Evolutionary conservation across 1,140 invertebrate genomes (phyloP), one percentile per base, ranked within the genome.

Genomic region (Trachymyrmex septentrionalis): DNA sequence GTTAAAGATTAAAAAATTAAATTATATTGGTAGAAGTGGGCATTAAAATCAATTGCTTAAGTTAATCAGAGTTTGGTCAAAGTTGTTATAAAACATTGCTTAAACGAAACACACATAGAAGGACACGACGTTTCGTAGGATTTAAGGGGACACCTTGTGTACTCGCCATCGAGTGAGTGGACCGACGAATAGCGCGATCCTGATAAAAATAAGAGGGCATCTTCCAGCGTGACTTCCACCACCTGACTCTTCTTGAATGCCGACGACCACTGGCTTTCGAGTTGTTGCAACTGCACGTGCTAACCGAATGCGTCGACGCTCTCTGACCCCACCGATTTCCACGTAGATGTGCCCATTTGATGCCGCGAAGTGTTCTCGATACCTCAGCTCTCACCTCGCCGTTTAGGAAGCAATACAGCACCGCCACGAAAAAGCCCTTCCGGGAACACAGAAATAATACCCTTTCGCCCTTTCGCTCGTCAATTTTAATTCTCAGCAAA

Each of bases 381-480:
- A 97, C 89, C 89, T 97, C 96, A 3, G 94, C 87, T 59, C 96
- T 94, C 0, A 97, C 97, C 92, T 97, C 96, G 0, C 96, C 96
- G 92, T 97, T 97, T 72, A 97, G 93, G 77, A 97, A 97, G 92
- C 97, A 97, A 91, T 97, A 97, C 34, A 97, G 93, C 44, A 97
- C 94, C 0, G 97, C 96, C 16, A 97, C 97, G 89, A 97, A 97
- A 88, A 97, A 97, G 53, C 97, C 97, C 97, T 97, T 10, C 16
- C 21, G 53, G 19, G 6, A 72, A 72, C 6, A 21, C 4, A 48
- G 30, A 75, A 44, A 84, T 72, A 53, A 55, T 16, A 44, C 1
- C 16, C 3, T 19, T n/a, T 64, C 24, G 16, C 16, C 3, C 21
- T 38, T 77, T 21, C 10, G 16, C 16, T 27, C 14, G 4, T 2